Conservation (phyloP, 2,888 invertebrate genomes). For the Candidula unifasciata region DNA sequence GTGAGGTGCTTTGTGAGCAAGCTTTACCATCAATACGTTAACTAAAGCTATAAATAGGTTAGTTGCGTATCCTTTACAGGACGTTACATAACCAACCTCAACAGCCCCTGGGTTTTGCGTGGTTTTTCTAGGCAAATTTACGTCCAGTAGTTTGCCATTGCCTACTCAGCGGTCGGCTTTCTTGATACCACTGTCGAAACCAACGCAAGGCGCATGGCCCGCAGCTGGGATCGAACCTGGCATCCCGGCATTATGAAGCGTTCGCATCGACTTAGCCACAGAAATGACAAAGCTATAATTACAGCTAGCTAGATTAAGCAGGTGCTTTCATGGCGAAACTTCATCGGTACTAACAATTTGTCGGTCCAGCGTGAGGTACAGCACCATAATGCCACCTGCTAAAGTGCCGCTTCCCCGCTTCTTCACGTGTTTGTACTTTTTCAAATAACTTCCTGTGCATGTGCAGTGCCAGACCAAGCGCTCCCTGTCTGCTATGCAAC, state of each 20-base stretch:
- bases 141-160: no score
- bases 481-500: not conserved
- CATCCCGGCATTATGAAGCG: no score
- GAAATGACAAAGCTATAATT: no score
- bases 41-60: not conserved
- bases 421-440: constrained; percentile 4
- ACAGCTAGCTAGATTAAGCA: not conserved
- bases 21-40: not conserved
- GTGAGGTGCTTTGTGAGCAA: not conserved
- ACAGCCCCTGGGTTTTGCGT: no score
- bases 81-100: no score
- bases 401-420: not conserved
- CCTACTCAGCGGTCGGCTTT: no score
- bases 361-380: not conserved
- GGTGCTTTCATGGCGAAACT: constrained; percentile 9
- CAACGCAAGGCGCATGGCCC: no score
- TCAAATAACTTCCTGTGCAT: constrained; percentile 7
- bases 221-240: no score
- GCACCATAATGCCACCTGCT: constrained; percentile 15
- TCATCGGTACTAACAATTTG: not conserved
- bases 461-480: not conserved
- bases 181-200: no score
- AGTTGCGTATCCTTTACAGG: no score
- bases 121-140: no score
- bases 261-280: no score